Evolutionary conservation across 2,888 invertebrate genomes (phyloP), one percentile per base, ranked within the genome.

Genomic region (Oligia fasciuncula): DNA sequence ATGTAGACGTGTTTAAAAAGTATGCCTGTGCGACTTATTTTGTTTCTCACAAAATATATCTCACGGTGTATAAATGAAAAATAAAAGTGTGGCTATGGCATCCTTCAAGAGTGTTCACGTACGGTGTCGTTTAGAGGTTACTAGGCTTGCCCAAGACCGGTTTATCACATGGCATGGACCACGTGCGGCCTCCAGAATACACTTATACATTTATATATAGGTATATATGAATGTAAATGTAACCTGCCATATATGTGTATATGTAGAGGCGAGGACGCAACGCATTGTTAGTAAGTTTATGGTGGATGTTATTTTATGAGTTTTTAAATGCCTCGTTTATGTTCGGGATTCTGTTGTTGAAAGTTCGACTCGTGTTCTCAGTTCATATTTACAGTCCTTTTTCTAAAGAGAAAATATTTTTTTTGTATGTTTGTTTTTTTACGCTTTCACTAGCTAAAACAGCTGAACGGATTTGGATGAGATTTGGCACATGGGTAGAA

Each of bases 101-200:
- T 95, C 94, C 93, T 93, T 92, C 91, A 92, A 92, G 93, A 91
- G 77, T 83, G 89, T 89, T 93, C 93, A 92, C 92, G 93, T 93
- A 91, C 91, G 92, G 89, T 94, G 95, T 95, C 95, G 94, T 96
- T 96, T 96, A 93, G 96, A 97, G 97, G 97, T 97, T 97, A 97
- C 94, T 97, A 95, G 96, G 97, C 95, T 94, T 91, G 93, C 87
- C 89, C 90, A 86, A 88, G 93, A 97, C 97, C 96, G 96, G 97
- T 97, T 96, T 95, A 93, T 95, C 96, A 96, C 96, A 97, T 97
- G 97, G 95, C 85, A 87, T 85, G 86, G 86, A 92, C 96, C 96
- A 97, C 97, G 97, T 97, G 97, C 95, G 95, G 94, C 96, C 95
- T 95, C 94, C 94, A 94, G 93, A 93, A 93, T 92, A 87, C 67